Conservation (phyloP, 1,140 invertebrate species). For the Pseudobourletiella spinata region DNA sequence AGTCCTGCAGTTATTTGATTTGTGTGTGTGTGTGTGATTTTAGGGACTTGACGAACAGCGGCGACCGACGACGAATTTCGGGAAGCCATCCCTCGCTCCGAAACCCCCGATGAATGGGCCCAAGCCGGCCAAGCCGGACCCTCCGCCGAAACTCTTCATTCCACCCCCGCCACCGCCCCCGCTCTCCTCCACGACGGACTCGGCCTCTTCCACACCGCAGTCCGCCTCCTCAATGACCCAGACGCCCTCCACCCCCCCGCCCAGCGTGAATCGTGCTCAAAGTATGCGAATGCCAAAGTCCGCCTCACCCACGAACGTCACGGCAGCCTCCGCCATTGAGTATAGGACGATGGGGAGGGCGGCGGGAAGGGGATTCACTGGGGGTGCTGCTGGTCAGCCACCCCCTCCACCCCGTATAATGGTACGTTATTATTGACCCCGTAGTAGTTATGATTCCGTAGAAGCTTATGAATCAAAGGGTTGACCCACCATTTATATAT, state of each 20-base stretch:
- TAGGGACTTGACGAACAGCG: slow-evolving; percentile 31
- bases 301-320: slow-evolving; percentile 5
- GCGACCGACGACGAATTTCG: slow-evolving; percentile 41
- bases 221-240: background rate
- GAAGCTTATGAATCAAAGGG: too few species aligned
- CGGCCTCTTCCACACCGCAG: background rate
- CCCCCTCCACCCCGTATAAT: slow-evolving; percentile 31
- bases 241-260: slow-evolving; percentile 14
- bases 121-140: slow-evolving; percentile 31
- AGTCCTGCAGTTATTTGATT: too few species aligned
- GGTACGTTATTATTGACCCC: background rate
- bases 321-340: slow-evolving; percentile 20
- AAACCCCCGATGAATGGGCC: slow-evolving; percentile 42
- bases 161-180: slow-evolving; percentile 24
- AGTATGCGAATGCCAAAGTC: slow-evolving; percentile 33
- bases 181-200: background rate
- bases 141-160: slow-evolving; percentile 35
- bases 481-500: too few species aligned
- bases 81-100: slow-evolving; percentile 47
- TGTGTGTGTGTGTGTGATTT: too few species aligned
- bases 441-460: too few species aligned
- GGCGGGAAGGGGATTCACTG: slow-evolving; percentile 18
- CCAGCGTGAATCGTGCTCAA: slow-evolving; percentile 29
- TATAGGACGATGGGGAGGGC: slow-evolving; percentile 31
- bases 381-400: slow-evolving; percentile 15